Evolutionary conservation across 2,797 vertebrate genomes (phyloP), one percentile per base, ranked within the genome.

Genomic region (Sus cebifrons): DNA sequence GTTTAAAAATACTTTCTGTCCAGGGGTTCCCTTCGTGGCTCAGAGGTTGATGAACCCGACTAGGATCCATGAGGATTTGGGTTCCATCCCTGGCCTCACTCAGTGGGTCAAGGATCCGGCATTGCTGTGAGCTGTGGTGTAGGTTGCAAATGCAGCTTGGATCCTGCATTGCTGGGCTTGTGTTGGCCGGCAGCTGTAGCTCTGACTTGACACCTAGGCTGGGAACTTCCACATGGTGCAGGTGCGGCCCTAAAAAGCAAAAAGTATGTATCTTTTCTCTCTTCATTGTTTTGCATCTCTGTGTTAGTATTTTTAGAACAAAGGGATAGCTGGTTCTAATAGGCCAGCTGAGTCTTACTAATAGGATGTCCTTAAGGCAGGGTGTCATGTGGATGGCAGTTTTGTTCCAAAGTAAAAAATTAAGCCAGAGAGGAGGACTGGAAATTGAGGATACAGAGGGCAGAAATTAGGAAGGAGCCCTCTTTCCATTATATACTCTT

Each of bases 351-450:
- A 86, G 7, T 71, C 16, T 86, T 91, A 71, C 18, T 88, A 27
- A 87, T 16, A 62, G 25, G 54, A 70, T 40, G 21, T 52, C 11
- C 25, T 83, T 17, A 83, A 70, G 49, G 12, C 11, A 36, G 56
- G n/a, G 25, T 21, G 64, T 14, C 6, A 16, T 17, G 18, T 84
- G 54, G 16, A 77, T 77, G 75, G 84, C 13, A 21, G 27, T 49
- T 73, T 29, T 95, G 58, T 91, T 74, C 23, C 65, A 91, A 81
- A 65, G 23, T 65, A 32, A 81, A 91, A 86, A 27, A 62, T 67
- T 88, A 56, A 88, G 56, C 23, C 27, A 70, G 65, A 67, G 44
- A 91, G 15, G 21, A 10, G 29, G 18, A 67, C 36, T 74, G 14
- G 32, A 86, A 91, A n/a, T 74, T 81, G 27, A 29, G 27, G 27